Conservation (phyloP, 2,888 invertebrate genomes). For the Zhengitettix transpicula region DNA sequence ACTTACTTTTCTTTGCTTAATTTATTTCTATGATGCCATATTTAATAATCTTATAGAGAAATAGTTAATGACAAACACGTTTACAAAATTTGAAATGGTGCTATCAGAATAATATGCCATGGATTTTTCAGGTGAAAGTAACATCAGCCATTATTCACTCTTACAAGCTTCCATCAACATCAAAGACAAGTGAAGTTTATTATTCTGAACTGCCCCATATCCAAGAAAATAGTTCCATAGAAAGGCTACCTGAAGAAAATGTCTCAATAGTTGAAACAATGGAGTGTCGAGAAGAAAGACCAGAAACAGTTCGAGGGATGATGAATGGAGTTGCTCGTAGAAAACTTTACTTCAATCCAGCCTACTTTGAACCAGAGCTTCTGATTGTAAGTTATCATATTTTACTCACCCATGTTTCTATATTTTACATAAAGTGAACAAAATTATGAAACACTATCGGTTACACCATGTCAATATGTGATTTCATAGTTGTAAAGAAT, state of each 20-base stretch:
- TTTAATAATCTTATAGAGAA: no score
- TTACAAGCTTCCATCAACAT: conserved; percentile 14
- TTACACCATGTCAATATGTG: no score
- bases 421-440: not conserved
- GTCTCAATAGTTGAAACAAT: conserved; percentile 71
- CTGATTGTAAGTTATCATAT: conserved; percentile 43
- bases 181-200: not conserved
- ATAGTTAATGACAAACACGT: no score
- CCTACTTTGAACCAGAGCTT: conserved; percentile 77
- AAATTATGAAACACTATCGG: no score
- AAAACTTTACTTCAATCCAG: conserved; percentile 78
- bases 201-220: conserved; percentile 1
- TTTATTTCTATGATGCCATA: no score
- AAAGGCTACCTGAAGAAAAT: conserved; percentile 67
- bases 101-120: no score
- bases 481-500: no score
- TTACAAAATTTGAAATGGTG: no score
- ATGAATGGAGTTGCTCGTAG: conserved; percentile 47
- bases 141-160: conserved; percentile 62
- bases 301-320: conserved; percentile 39
- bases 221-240: conserved; percentile 27
- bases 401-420: not conserved
- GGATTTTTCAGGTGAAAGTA: conserved; percentile 23
- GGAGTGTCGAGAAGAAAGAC: conserved; percentile 34
- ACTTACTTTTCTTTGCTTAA: no score